Conservation (phyloP, 2,797 vertebrate genomes). For the Orestias chungarensis region DNA sequence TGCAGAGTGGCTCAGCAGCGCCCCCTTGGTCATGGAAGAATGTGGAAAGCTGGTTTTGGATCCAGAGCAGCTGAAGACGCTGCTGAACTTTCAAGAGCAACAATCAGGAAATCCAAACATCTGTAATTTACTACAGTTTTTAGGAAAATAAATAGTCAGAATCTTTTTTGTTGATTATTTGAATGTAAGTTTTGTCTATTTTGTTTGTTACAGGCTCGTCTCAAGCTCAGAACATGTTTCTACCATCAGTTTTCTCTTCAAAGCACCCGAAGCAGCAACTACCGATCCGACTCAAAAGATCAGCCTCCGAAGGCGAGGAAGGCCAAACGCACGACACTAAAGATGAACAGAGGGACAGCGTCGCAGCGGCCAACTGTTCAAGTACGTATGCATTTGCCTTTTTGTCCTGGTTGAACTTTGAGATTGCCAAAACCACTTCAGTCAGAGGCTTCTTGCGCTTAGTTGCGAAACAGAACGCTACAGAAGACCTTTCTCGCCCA, state of each 20-base stretch:
- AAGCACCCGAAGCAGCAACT: not conserved
- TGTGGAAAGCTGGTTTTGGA: constrained; percentile 39
- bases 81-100: constrained; percentile 32
- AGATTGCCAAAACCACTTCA: not conserved
- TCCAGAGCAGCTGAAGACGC: constrained; percentile 26
- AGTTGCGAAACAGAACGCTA: no score
- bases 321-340: constrained; percentile 1
- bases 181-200: not conserved
- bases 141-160: not conserved
- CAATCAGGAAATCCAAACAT: constrained; percentile 23
- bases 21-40: constrained; percentile 37
- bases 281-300: not conserved
- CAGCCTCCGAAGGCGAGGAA: not conserved
- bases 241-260: constrained; percentile 31
- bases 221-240: constrained; percentile 26
- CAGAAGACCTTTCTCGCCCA: no score
- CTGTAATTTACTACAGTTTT: constrained; percentile 15
- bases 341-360: not conserved
- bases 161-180: not conserved
- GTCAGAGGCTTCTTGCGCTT: no score
- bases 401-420: not conserved
- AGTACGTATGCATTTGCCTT: constrained; percentile 4
- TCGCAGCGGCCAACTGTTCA: not conserved
- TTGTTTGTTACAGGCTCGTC: constrained; percentile 14
- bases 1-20: constrained; percentile 40